A percentile compares a stretch with the other conserved stretches of the same genome.
Conservation (phyloP, 2,888 invertebrate species). For the Hoplodrina ambigua region DNA sequence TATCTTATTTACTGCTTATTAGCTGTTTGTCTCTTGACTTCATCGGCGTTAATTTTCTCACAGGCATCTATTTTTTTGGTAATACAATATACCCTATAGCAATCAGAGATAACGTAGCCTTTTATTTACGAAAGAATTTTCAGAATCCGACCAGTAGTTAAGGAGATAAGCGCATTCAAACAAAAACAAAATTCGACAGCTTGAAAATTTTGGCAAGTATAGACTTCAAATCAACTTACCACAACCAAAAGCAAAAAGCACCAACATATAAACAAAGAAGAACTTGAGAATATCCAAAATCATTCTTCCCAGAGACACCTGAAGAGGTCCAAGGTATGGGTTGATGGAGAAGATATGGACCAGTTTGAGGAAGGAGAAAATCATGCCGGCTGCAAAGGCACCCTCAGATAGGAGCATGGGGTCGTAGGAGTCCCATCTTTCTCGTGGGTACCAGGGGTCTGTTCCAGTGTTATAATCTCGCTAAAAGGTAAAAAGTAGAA, state of each 20-base stretch:
- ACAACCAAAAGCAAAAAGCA: conserved; percentile 98
- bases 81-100: no score
- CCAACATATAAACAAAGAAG: conserved; percentile 98
- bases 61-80: no score
- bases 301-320: conserved; percentile 98
- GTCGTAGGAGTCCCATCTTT: conserved; percentile 98
- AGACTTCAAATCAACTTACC: conserved; percentile 89
- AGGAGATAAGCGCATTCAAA: no score
- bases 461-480: conserved; percentile 92
- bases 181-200: no score
- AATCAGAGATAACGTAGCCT: no score
- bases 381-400: conserved; percentile 99
- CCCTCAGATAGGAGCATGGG: conserved; percentile 98
- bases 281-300: conserved; percentile 98
- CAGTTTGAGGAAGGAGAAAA: conserved; percentile 98
- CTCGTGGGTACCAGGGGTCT: conserved; percentile 96
- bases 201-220: no score
- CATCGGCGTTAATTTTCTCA: no score
- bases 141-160: no score
- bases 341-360: conserved; percentile 99
- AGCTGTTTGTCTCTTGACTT: no score
- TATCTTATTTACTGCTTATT: no score
- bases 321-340: conserved; percentile 97
- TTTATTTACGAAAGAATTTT: no score
- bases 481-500: conserved; percentile 75